These are phyloP conservation scores for Alexandromys fortis DNA, from an alignment of 2,113 vertebrate species.

Conservation along the genomic window DNA sequence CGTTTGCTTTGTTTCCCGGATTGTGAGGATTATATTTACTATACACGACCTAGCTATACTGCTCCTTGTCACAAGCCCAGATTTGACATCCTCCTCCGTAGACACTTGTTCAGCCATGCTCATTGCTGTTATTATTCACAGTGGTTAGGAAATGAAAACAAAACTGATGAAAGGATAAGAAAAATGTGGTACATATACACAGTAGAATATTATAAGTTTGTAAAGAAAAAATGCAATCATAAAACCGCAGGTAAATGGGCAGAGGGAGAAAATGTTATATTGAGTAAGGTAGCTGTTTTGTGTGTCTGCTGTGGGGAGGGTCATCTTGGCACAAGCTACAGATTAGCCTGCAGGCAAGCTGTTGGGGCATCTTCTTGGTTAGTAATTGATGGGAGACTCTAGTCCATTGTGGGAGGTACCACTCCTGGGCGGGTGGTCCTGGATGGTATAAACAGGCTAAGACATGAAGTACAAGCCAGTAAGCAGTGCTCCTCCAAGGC, in stretches of 20 bases:
- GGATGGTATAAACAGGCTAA: not conserved
- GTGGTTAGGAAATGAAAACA: not conserved
- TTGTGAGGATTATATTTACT: not conserved
- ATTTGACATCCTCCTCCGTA: not conserved
- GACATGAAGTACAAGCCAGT: not conserved
- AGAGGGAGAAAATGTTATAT: not conserved
- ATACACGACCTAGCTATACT: not conserved
- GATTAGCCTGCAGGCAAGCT: not conserved
- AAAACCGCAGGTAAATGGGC: not conserved
- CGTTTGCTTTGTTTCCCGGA: not conserved
- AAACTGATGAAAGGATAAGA: not conserved
- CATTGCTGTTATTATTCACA: not conserved
- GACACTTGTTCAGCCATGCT: not conserved
- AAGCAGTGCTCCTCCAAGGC: not conserved
- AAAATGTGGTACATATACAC: not conserved
- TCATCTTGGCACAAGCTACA: not conserved
- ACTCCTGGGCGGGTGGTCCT: not conserved
- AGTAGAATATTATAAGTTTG: not conserved
- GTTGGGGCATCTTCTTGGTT: not conserved
- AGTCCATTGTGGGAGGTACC: not conserved
- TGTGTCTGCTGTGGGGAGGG: not conserved
- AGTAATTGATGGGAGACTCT: not conserved
- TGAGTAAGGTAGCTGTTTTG: not conserved
- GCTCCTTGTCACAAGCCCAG: not conserved
- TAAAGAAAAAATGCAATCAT: not conserved